These are phyloP conservation scores for Suillia variegata DNA, from an alignment of 2,888 invertebrate genomes.

Conservation along the genomic window DNA sequence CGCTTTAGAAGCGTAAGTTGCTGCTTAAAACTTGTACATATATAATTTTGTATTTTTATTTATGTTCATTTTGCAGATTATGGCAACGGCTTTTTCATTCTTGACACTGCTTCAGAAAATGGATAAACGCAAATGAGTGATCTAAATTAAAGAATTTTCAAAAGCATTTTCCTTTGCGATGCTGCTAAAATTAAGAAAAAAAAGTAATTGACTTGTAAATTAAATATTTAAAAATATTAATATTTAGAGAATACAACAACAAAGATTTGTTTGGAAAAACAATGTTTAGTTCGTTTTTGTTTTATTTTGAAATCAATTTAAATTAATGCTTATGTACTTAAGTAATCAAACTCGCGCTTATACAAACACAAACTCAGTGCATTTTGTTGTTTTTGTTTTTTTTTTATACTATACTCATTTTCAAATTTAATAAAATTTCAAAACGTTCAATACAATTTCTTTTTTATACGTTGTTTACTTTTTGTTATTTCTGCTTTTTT, in stretches of 20 bases:
- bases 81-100: slow-evolving; percentile 53
- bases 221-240: background rate
- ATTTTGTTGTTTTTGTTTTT: too few species aligned
- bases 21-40: too few species aligned
- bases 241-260: background rate
- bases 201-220: background rate
- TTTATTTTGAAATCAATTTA: slow-evolving; percentile 5
- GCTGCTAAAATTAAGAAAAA: background rate
- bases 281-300: background rate
- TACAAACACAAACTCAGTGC: slow-evolving; percentile 11
- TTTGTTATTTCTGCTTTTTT: too few species aligned
- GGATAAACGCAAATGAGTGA: slow-evolving; percentile 38
- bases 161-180: background rate
- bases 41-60: too few species aligned
- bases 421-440: slow-evolving; percentile 4
- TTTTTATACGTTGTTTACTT: too few species aligned
- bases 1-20: slow-evolving; percentile 33
- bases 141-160: background rate
- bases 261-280: background rate
- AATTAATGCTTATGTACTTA: slow-evolving; percentile 12
- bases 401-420: background rate
- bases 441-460: background rate
- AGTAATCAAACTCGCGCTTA: background rate
- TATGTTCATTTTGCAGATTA: too few species aligned
- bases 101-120: slow-evolving; percentile 51